A percentile compares a stretch with the other conserved stretches of the same genome.
These are phyloP conservation scores for Lepisosteus oculatus DNA, from an alignment of 2,113 vertebrate genomes.

Conservation along the genomic window DNA sequence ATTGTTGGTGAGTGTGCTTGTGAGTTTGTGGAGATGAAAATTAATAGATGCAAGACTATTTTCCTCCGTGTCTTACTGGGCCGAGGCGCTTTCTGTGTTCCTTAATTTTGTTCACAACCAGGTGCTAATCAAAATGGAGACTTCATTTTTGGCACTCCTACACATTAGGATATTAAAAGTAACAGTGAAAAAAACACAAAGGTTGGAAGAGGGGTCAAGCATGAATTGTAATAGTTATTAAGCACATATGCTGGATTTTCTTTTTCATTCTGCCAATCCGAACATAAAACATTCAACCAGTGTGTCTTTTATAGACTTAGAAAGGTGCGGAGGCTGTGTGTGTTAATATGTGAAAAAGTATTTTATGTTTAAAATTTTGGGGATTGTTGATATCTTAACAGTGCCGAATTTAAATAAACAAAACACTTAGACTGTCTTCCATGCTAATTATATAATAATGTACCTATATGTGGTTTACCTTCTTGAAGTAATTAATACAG, in stretches of 20 bases:
- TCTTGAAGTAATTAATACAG: neutral
- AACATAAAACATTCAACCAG: neutral
- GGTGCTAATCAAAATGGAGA: neutral
- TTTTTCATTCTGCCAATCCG: slow-evolving; percentile 14
- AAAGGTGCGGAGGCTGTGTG: neutral
- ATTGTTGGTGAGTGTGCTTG: too few relatives aligned
- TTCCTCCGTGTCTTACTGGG: too few relatives aligned
- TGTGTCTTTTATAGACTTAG: neutral
- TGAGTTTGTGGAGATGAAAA: too few relatives aligned
- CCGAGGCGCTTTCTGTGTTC: too few relatives aligned
- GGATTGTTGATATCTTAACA: too few relatives aligned
- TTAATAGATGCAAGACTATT: too few relatives aligned
- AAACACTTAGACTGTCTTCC: neutral
- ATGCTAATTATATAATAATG: neutral
- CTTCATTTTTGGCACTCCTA: neutral
- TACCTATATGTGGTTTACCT: neutral
- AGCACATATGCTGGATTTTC: slow-evolving; percentile 6
- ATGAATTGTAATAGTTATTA: slow-evolving; percentile 7
- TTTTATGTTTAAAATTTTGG: neutral
- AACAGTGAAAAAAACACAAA: too few relatives aligned
- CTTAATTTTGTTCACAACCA: too few relatives aligned
- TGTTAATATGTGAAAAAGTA: too few relatives aligned
- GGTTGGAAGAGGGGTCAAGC: slow-evolving; percentile 3
- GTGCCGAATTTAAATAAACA: neutral
- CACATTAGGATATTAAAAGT: too few relatives aligned